Conservation (phyloP, 2,888 invertebrate genomes). For the Leptopilina drosophilae region DNA sequence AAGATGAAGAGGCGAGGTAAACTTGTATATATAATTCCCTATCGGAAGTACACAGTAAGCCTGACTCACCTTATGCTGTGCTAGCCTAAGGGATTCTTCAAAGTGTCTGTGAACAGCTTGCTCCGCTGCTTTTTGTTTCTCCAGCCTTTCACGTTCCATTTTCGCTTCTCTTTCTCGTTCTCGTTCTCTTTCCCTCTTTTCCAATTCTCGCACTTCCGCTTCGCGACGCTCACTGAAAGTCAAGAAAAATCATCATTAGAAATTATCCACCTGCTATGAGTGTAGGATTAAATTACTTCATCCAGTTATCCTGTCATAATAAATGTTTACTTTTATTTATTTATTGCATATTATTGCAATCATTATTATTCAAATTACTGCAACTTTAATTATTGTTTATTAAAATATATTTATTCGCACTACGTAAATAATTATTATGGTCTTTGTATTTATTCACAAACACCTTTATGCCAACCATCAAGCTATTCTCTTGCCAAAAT, state of each 20-base stretch:
- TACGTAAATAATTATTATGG: no score
- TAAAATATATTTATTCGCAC: no score
- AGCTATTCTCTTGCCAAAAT: no score
- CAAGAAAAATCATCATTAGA: conserved; percentile 7
- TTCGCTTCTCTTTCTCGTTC: conserved; percentile 73
- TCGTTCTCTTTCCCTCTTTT: conserved; percentile 80
- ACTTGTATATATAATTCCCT: conserved; percentile 13
- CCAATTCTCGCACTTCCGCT: conserved; percentile 82
- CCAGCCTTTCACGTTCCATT: conserved; percentile 79
- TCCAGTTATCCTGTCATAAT: background rate
- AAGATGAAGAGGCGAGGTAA: conserved; percentile 14
- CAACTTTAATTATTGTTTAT: no score
- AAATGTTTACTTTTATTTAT: no score
- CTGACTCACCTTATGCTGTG: conserved; percentile 85
- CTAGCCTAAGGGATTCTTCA: conserved; percentile 89
- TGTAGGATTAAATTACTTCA: no score
- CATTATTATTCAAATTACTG: no score
- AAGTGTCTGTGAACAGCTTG: conserved; percentile 92
- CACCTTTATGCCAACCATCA: no score
- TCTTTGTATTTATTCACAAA: no score
- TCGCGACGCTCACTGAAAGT: conserved; percentile 82
- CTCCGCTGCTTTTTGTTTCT: conserved; percentile 80
- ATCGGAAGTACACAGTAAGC: conserved; percentile 53
- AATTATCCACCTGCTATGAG: background rate
- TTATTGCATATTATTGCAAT: no score